Conservation (phyloP, 2,113 vertebrate genomes). For the Toxotes jaculatrix region DNA sequence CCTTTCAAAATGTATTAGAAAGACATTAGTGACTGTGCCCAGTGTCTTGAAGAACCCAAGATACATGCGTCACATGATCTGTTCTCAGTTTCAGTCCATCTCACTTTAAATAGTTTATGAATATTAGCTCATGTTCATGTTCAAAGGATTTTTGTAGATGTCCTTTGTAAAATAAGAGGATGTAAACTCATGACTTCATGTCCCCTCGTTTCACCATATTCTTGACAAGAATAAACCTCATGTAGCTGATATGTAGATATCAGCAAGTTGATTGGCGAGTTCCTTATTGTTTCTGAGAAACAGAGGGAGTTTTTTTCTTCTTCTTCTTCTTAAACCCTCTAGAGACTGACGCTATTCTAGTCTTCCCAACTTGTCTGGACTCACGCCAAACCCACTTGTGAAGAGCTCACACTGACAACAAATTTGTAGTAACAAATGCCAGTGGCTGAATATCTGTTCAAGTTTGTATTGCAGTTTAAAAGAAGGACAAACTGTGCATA, state of each 20-base stretch:
- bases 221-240: neutral
- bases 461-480: too few species aligned
- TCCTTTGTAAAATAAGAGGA: neutral
- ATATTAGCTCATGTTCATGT: too few species aligned
- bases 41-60: too few species aligned
- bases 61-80: too few species aligned
- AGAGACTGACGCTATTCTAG: constrained; percentile 21
- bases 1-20: neutral
- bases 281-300: constrained; percentile 57
- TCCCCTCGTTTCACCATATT: rapidly evolving
- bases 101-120: neutral
- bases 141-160: neutral
- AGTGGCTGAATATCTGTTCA: neutral
- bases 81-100: too few species aligned
- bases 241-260: neutral
- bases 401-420: neutral
- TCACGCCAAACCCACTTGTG: neutral
- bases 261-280: constrained; percentile 25
- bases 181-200: neutral
- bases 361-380: neutral
- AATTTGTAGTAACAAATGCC: neutral
- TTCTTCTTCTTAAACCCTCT: constrained; percentile 4
- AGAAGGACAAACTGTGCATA: too few species aligned
- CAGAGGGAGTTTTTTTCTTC: neutral
- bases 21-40: too few species aligned